phyloP scores from a whole-genome alignment of 2,888 invertebrate species.

The Tipula helvola region DNA sequence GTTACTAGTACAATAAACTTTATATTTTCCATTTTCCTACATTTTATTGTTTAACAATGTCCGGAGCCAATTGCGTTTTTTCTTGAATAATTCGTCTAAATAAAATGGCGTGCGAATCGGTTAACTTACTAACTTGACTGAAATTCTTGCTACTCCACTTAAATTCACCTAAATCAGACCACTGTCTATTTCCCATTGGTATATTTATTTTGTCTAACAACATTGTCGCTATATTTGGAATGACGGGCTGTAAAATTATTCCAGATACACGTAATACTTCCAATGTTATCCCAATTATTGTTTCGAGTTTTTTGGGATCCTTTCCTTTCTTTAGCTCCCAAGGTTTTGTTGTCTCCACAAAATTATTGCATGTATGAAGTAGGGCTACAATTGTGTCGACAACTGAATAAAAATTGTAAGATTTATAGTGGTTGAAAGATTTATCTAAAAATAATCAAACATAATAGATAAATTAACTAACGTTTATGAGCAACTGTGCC shows the following conservation, averaged over 20 bases:
- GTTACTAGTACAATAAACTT: not conserved
- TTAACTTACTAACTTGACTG: not conserved
- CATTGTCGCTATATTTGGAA: constrained; percentile 56
- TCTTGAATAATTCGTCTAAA: constrained; percentile 5
- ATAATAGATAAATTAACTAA: not conserved
- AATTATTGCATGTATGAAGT: constrained; percentile 67
- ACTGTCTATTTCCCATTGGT: constrained; percentile 36
- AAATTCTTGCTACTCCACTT: constrained; percentile 12
- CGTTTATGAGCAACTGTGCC: not conserved
- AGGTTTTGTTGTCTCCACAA: constrained; percentile 76
- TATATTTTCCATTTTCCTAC: not conserved
- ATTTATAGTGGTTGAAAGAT: constrained; percentile 55
- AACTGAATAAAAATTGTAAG: constrained; percentile 70
- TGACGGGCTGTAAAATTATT: constrained; percentile 74
- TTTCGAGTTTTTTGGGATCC: constrained; percentile 46
- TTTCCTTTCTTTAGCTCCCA: constrained; percentile 65
- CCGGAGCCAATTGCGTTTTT: not conserved
- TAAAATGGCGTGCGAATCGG: not conserved
- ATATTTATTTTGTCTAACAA: constrained; percentile 58
- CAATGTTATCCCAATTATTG: constrained; percentile 68
- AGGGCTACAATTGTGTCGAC: constrained; percentile 63
- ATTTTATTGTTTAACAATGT: not conserved
- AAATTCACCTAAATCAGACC: constrained; percentile 36
- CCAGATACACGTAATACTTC: constrained; percentile 71
- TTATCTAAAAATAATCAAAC: constrained; percentile 35